Percentiles rank a stretch among this genome's conserved stretches.
phyloP scores from a whole-genome alignment of 2,113 vertebrate species.

The Motacilla alba region DNA sequence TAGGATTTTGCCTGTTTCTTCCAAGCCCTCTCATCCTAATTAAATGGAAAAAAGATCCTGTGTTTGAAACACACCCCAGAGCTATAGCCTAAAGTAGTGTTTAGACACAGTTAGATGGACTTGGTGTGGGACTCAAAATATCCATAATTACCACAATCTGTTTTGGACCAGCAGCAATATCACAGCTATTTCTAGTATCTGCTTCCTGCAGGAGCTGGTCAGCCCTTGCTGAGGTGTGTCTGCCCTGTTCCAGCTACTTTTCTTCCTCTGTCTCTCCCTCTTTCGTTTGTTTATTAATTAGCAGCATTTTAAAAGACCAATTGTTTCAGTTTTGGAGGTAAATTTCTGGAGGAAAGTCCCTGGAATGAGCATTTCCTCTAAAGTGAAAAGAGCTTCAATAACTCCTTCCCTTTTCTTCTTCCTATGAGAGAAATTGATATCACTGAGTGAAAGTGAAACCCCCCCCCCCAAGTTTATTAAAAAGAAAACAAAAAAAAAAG shows the following conservation, averaged over 20 bases:
- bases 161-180: not conserved
- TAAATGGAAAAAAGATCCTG: not conserved
- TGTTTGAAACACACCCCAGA: not conserved
- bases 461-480: too few species aligned
- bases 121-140: not conserved
- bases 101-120: not conserved
- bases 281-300: not conserved
- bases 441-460: not conserved
- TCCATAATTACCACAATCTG: not conserved
- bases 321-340: not conserved
- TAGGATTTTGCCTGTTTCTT: not conserved
- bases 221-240: not conserved
- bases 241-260: not conserved
- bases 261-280: not conserved
- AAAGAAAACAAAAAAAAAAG: not conserved
- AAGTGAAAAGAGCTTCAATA: not conserved
- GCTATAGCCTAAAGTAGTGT: not conserved
- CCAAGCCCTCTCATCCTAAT: not conserved
- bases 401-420: not conserved
- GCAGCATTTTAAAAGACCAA: not conserved
- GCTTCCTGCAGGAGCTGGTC: not conserved
- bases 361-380: not conserved
- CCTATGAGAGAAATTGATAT: not conserved
- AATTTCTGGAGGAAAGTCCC: not conserved
- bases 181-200: not conserved